Evolutionary conservation across 2,113 vertebrate genomes (phyloP).

Genomic region (Turnix velox): DNA sequence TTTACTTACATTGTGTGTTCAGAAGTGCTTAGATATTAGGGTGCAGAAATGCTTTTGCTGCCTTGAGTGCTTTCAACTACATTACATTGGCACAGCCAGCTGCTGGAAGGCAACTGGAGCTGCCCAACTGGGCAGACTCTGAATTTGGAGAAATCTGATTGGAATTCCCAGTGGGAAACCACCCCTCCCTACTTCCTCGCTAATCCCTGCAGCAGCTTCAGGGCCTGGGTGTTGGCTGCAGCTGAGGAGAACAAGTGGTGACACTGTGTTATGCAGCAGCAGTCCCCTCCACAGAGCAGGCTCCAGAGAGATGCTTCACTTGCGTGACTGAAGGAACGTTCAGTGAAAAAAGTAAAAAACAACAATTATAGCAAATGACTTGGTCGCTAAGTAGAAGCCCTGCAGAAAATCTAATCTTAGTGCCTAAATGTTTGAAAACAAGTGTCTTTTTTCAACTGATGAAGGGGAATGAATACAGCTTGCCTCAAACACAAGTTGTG

Average conservation of each 20-base stretch:
- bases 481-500: not conserved
- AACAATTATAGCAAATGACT: not conserved
- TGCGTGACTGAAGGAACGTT: not conserved
- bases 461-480: not conserved
- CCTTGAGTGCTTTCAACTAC: not conserved
- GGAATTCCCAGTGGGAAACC: not conserved
- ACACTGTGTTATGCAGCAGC: not conserved
- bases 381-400: not conserved
- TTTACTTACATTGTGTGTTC: not conserved
- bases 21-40: not conserved
- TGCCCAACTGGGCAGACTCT: not conserved
- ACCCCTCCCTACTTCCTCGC: not conserved
- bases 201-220: not conserved
- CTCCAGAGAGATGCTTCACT: not conserved
- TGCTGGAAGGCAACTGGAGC: conserved; percentile 5
- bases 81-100: not conserved
- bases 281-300: not conserved
- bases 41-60: conserved; percentile 10
- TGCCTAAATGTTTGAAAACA: not conserved
- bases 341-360: not conserved
- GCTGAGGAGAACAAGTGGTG: not conserved
- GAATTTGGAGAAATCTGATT: not conserved
- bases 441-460: not conserved
- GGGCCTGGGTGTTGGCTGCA: not conserved
- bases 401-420: not conserved